These are phyloP conservation scores for Ceuthmochares aereus DNA, from an alignment of 2,113 vertebrate species.

Conservation along the genomic window DNA sequence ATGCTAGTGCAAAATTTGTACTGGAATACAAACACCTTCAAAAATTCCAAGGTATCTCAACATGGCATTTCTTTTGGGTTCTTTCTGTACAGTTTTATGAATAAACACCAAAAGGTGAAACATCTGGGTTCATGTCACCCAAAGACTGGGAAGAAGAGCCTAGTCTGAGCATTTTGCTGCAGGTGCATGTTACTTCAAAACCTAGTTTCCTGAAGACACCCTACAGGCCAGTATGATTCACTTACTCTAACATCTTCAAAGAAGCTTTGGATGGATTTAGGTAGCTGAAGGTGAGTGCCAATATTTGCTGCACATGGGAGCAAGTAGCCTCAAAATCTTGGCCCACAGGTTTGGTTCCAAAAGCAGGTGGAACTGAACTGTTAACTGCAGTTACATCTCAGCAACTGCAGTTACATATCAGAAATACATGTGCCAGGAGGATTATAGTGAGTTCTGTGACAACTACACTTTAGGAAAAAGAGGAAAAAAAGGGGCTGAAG, in stretches of 20 bases:
- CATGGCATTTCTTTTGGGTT: not conserved
- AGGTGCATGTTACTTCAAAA: not conserved
- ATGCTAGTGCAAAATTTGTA: not conserved
- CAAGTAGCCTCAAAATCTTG: not conserved
- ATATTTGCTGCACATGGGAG: not conserved
- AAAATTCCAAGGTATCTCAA: not conserved
- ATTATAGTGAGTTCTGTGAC: not conserved
- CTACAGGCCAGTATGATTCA: not conserved
- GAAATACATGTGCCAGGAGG: not conserved
- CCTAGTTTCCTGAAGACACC: not conserved
- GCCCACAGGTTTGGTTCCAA: not conserved
- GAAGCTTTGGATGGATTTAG: not conserved
- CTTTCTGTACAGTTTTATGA: not conserved
- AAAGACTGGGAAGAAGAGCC: not conserved
- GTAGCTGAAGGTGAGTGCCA: not conserved
- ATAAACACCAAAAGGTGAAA: not conserved
- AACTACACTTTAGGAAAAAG: not conserved
- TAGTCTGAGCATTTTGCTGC: not conserved
- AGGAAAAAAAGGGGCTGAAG: constrained; percentile 38
- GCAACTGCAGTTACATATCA: no score
- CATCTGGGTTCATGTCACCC: not conserved
- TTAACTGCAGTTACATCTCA: not conserved
- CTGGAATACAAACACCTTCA: not conserved
- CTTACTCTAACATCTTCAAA: not conserved
- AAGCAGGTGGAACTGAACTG: not conserved